A percentile compares a stretch with the other conserved stretches of the same genome.
Conservation (phyloP, 2,888 invertebrate species). For the Nemapogon koenigi region DNA sequence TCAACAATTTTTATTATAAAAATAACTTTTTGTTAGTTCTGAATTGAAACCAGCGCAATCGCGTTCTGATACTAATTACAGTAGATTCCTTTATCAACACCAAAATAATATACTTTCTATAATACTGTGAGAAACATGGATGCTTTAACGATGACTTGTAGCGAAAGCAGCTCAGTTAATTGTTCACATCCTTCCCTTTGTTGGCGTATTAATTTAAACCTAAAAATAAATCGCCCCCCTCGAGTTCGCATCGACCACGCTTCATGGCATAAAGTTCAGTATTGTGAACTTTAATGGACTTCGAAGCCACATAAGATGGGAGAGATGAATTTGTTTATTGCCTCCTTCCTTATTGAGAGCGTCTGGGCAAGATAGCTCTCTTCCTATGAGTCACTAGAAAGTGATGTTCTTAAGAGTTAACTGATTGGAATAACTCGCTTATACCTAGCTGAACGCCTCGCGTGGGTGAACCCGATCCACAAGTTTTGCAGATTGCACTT, state of each 20-base stretch:
- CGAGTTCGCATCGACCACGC: slow-evolving; percentile 28
- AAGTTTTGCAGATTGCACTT: no score
- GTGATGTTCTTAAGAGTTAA: slow-evolving; percentile 54
- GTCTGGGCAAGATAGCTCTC: slow-evolving; percentile 59
- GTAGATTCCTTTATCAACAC: no score
- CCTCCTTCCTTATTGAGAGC: slow-evolving; percentile 64
- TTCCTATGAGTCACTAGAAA: slow-evolving; percentile 65
- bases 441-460: no score
- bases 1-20: no score
- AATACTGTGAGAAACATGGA: no score
- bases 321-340: slow-evolving; percentile 65
- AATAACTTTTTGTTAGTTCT: no score
- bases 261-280: slow-evolving; percentile 55
- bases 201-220: slow-evolving; percentile 55
- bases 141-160: no score
- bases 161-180: slow-evolving; percentile 55
- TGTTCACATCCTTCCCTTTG: slow-evolving; percentile 58
- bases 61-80: no score
- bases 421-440: slow-evolving; percentile 43
- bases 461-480: no score
- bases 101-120: no score
- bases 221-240: slow-evolving; percentile 51
- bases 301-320: slow-evolving; percentile 56
- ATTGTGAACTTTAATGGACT: slow-evolving; percentile 60
- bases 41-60: no score